A percentile compares a stretch with the other conserved stretches of the same genome.
Evolutionary conservation across 2,113 vertebrate genomes (phyloP).

Genomic region (Anguilla rostrata): DNA sequence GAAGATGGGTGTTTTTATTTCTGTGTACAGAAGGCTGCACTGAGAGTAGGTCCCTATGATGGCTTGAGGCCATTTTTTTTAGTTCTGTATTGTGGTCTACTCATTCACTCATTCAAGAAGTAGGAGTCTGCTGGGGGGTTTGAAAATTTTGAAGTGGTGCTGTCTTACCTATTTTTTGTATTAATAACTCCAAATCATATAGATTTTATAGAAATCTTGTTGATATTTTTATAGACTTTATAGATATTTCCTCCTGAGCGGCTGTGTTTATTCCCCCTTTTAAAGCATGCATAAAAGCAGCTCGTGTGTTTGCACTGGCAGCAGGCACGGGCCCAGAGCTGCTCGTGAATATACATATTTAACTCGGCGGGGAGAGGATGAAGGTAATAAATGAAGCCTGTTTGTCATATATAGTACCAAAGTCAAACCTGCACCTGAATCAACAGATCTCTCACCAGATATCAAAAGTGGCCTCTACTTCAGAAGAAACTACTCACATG

Average conservation of each 20-base stretch:
- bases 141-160: background rate
- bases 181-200: background rate
- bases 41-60: no score
- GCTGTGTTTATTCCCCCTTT: background rate
- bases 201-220: background rate
- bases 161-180: background rate
- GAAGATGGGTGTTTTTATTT: no score
- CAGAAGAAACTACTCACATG: background rate
- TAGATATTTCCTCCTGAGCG: no score
- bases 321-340: background rate
- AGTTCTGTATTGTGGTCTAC: background rate
- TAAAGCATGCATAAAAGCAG: background rate
- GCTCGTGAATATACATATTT: constrained; percentile 9
- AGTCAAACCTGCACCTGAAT: constrained; percentile 12
- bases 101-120: background rate
- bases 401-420: background rate
- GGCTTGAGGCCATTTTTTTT: no score
- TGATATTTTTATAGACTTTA: background rate
- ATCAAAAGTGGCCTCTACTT: constrained; percentile 3
- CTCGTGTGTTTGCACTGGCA: constrained; percentile 2
- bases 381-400: background rate
- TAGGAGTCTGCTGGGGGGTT: background rate
- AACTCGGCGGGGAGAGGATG: background rate
- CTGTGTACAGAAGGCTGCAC: no score
- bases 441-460: constrained; percentile 10